phyloP scores from a whole-genome alignment of 2,113 vertebrate genomes.

The Spilogale gracilis region DNA sequence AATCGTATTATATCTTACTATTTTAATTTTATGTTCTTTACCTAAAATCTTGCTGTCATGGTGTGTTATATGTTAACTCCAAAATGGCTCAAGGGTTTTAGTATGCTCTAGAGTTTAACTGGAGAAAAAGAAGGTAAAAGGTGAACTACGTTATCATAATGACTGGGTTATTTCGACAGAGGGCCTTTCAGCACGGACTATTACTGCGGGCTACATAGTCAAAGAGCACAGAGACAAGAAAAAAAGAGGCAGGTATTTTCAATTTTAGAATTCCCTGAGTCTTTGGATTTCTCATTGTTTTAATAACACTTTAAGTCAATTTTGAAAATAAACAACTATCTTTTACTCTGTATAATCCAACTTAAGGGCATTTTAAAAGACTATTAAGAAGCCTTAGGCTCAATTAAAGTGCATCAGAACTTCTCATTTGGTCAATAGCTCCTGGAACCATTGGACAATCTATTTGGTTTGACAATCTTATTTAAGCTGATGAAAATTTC shows the following conservation, averaged over 20 bases:
- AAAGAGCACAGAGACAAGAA: neutral
- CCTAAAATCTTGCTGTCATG: slow-evolving; percentile 31
- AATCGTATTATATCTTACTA: neutral
- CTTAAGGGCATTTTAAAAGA: neutral
- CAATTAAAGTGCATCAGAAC: neutral
- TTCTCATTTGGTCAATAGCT: neutral
- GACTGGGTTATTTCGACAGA: neutral
- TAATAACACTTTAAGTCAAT: neutral
- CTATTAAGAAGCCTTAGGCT: neutral
- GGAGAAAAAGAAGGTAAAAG: neutral
- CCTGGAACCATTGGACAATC: neutral
- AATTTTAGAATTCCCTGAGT: neutral
- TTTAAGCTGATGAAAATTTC: slow-evolving; percentile 30
- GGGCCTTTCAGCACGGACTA: neutral
- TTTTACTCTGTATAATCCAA: slow-evolving; percentile 10
- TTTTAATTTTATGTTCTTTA: neutral
- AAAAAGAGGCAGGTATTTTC: neutral
- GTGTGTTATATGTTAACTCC: neutral
- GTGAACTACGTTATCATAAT: neutral
- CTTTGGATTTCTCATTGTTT: slow-evolving; percentile 36
- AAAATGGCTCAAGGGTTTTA: slow-evolving; percentile 21
- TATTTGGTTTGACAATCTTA: neutral
- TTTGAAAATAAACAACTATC: neutral
- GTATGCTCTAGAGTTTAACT: neutral
- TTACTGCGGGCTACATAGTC: neutral